phyloP scores from a whole-genome alignment of 2,888 invertebrate species.

The Dryobota labecula region DNA sequence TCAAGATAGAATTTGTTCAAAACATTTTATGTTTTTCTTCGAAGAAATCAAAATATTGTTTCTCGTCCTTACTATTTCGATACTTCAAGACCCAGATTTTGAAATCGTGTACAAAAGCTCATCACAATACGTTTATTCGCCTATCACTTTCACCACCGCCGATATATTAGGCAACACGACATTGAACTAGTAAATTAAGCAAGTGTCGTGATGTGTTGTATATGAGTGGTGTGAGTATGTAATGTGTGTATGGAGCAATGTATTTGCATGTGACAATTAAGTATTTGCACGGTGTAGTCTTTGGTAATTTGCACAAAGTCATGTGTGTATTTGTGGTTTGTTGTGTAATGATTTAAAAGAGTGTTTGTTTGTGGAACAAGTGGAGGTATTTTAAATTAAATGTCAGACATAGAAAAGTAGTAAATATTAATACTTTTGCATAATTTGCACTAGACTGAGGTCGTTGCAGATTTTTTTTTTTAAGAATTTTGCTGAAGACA shows the following conservation, averaged over 20 bases:
- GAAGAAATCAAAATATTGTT: not conserved
- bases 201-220: slow-evolving; percentile 66
- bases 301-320: slow-evolving; percentile 61
- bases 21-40: not conserved
- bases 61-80: not conserved
- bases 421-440: not conserved
- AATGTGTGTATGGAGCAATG: slow-evolving; percentile 39
- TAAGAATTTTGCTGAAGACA: too few relatives aligned
- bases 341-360: slow-evolving; percentile 25
- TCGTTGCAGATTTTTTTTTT: not conserved
- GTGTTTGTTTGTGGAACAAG: not conserved
- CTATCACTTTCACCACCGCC: slow-evolving; percentile 32
- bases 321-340: slow-evolving; percentile 6
- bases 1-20: not conserved
- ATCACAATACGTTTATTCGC: not conserved
- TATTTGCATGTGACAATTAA: slow-evolving; percentile 64
- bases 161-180: slow-evolving; percentile 67
- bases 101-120: slow-evolving; percentile 6
- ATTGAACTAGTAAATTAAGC: slow-evolving; percentile 81
- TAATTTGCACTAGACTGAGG: not conserved
- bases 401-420: not conserved
- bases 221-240: slow-evolving; percentile 36
- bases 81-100: not conserved
- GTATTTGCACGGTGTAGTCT: slow-evolving; percentile 59
- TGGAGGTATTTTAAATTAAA: slow-evolving; percentile 14